Base-by-base conservation (phyloP, 2,888 invertebrate species). In the Zele albiditarsus region DNA sequence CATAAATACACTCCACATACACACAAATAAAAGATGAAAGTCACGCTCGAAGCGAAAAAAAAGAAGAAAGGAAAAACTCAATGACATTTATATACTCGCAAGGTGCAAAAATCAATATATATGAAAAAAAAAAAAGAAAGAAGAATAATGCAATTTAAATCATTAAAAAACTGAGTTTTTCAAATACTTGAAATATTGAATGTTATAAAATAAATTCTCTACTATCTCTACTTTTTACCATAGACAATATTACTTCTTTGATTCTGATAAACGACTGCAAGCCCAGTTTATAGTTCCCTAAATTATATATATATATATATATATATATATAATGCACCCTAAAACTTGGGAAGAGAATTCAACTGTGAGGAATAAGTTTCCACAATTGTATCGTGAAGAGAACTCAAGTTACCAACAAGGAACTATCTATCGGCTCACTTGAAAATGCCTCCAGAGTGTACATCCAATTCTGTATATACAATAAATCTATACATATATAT, bases 21-120 rank as follows among this genome's bases (percentile, higher is more conserved):
- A 65, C 60, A 69, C 75, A 62, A 78, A 78, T 78, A 77, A 78
- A 75, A 78, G 73, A 77, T 78, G 73, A 78, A 75, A 76, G 69
- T 63, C 58, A 28, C 68, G 12, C 58, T 46, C 68, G n/a, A n/a
- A 53, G 63, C 20, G 25, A 63, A 20, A 58, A 8, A 66, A 68
- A 66, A 53, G 67, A 60, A 71, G 20, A 31, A 12, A 46, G 62
- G 14, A 16, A 25, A 49, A 27, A 71, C 28, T 14, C 28, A 67
- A 60, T 62, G 69, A 76, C 38, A 38, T 38, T 38, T 38, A 12
- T 38, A 38, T 38, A 38, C 12, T 38, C 38, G 12, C n/a, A 38
- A 38, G 38, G 68, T 31, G 68, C 31, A 63, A 46, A n/a, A 23
- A 53, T 53, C 60, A 62, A 76, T 60, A 46, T 71, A 62, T 25